phyloP scores from a whole-genome alignment of 2,888 invertebrate species.

The Amphipoea lucens region DNA sequence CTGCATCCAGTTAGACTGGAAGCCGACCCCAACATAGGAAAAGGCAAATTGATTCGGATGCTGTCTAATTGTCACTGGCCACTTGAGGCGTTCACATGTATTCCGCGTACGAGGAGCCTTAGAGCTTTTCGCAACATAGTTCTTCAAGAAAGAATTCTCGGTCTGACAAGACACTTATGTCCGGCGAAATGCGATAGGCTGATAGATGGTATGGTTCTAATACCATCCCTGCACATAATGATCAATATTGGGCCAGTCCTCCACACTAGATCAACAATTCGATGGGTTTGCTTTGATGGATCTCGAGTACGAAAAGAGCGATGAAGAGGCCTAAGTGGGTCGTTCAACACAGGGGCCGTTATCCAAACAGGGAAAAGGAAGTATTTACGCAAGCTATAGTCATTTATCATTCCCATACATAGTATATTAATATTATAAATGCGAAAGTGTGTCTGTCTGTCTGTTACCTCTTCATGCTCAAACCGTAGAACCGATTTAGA shows the following conservation, averaged over 20 bases:
- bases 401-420: conserved; percentile 21
- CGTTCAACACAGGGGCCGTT: conserved; percentile 49
- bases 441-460: too few relatives aligned
- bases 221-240: conserved; percentile 45
- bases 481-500: too few relatives aligned
- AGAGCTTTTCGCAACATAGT: neutral
- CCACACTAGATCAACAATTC: conserved; percentile 34
- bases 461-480: too few relatives aligned
- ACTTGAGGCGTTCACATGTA: neutral
- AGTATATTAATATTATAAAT: too few relatives aligned
- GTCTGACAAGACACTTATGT: neutral
- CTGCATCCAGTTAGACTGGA: too few relatives aligned
- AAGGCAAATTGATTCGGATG: neutral
- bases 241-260: conserved; percentile 24
- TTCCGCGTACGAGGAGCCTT: neutral
- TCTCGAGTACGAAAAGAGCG: conserved; percentile 34
- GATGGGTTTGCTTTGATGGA: conserved; percentile 47
- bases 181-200: conserved; percentile 19
- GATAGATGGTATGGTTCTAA: conserved; percentile 26
- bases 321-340: conserved; percentile 37
- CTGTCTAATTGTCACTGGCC: neutral
- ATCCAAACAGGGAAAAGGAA: conserved; percentile 28
- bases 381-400: neutral
- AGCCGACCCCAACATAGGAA: too few relatives aligned
- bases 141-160: neutral